phyloP scores from a whole-genome alignment of 2,113 vertebrate genomes.

The Triplophysa rosa region DNA sequence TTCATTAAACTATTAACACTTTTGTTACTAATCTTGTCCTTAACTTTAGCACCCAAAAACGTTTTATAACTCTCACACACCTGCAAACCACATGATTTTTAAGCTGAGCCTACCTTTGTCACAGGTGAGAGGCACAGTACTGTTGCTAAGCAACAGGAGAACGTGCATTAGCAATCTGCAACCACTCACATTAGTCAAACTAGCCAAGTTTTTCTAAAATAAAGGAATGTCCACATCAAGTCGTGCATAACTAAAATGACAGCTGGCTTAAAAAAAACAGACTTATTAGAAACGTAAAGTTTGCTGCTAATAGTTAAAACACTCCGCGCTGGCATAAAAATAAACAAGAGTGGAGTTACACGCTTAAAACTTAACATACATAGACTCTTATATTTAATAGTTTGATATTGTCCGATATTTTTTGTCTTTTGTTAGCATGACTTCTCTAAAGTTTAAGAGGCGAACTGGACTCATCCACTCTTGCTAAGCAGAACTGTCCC shows the following conservation, averaged over 20 bases:
- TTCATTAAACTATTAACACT: neutral
- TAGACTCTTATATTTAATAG: neutral
- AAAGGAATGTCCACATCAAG: too few species aligned
- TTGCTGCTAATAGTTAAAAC: too few species aligned
- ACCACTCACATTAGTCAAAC: neutral
- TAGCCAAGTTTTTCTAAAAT: neutral
- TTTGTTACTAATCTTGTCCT: neutral
- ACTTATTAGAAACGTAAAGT: too few species aligned
- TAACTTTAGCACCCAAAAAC: neutral
- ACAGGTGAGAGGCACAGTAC: neutral
- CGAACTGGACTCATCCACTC: conserved; percentile 63
- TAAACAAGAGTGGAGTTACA: neutral
- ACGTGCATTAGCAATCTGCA: neutral
- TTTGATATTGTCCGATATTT: neutral
- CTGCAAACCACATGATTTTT: neutral
- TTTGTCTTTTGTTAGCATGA: conserved; percentile 53
- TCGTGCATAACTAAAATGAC: too few species aligned
- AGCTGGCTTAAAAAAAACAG: too few species aligned
- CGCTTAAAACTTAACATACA: too few species aligned
- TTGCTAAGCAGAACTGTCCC: conserved; percentile 64
- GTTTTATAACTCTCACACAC: neutral
- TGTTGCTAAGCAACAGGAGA: neutral
- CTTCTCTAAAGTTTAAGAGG: conserved; percentile 33
- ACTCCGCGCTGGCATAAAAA: too few species aligned
- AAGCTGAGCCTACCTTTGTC: neutral